Percentiles rank a stretch among this genome's conserved stretches.
phyloP scores from a whole-genome alignment of 1,140 invertebrate genomes.

The Heliothis virescens region DNA sequence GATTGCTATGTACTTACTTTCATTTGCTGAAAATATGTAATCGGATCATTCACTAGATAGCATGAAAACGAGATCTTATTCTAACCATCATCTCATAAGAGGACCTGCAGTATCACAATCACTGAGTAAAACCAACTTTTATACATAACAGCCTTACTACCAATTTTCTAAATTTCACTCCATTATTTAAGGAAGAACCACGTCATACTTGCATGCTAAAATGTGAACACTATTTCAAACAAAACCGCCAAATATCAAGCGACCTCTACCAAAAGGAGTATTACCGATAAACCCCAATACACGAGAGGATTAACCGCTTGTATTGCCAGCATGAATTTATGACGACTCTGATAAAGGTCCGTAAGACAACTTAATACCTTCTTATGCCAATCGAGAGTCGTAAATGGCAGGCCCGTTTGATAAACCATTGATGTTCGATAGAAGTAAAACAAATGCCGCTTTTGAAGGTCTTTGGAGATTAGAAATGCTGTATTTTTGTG shows the following conservation, averaged over 20 bases:
- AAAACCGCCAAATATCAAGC: background rate
- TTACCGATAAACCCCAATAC: slow-evolving; percentile 17
- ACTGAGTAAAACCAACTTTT: too few relatives aligned
- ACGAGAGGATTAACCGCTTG: background rate
- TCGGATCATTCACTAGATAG: too few relatives aligned
- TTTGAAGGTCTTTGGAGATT: slow-evolving; percentile 5
- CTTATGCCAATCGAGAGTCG: slow-evolving; percentile 36
- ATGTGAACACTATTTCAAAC: background rate
- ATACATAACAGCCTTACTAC: too few relatives aligned
- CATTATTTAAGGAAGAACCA: background rate
- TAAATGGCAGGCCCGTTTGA: slow-evolving; percentile 39
- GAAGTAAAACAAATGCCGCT: background rate
- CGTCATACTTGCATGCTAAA: background rate
- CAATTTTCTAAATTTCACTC: too few relatives aligned
- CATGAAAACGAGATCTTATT: too few relatives aligned
- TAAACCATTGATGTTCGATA: slow-evolving; percentile 22
- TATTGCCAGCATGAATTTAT: slow-evolving; percentile 21
- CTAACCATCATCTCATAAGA: too few relatives aligned
- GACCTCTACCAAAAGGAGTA: background rate
- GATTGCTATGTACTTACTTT: too few relatives aligned
- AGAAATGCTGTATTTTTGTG: too few relatives aligned
- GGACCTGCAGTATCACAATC: too few relatives aligned
- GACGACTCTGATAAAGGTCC: slow-evolving; percentile 3
- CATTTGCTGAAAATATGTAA: too few relatives aligned
- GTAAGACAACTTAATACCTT: slow-evolving; percentile 50